Conservation (phyloP, 2,888 invertebrate species). For the Cephus runcator region DNA sequence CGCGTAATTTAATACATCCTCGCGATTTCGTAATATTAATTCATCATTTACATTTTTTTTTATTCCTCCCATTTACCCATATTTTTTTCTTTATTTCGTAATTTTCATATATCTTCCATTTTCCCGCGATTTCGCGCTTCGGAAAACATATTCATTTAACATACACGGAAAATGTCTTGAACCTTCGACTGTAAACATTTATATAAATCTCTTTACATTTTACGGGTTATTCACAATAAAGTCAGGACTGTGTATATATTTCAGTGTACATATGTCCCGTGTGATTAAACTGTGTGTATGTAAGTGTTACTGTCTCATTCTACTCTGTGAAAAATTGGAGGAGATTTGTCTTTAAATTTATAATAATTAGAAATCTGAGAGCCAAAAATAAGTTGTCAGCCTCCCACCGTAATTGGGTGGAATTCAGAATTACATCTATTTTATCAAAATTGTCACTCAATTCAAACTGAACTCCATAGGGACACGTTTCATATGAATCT, state of each 20-base stretch:
- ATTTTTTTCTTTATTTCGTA: neutral
- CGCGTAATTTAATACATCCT: neutral
- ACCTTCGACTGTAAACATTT: conserved; percentile 45
- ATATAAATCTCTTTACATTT: conserved; percentile 48
- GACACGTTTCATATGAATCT: neutral
- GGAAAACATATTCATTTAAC: neutral
- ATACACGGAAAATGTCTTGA: conserved; percentile 11
- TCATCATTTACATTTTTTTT: neutral
- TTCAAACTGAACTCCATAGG: neutral
- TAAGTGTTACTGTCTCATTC: neutral
- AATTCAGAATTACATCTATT: neutral
- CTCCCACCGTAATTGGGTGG: neutral
- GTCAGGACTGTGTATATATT: neutral
- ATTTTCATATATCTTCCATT: neutral
- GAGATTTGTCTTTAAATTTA: neutral
- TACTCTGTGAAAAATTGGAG: neutral
- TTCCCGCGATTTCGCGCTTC: neutral
- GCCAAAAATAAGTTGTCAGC: no score
- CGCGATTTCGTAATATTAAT: neutral
- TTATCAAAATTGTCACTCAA: neutral
- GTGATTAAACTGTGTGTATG: neutral
- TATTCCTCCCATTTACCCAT: neutral
- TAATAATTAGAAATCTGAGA: no score
- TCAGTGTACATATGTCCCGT: neutral
- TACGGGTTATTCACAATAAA: neutral